Base-by-base conservation (phyloP, 1,140 invertebrate genomes). In the Aphaenogaster rudis region DNA sequence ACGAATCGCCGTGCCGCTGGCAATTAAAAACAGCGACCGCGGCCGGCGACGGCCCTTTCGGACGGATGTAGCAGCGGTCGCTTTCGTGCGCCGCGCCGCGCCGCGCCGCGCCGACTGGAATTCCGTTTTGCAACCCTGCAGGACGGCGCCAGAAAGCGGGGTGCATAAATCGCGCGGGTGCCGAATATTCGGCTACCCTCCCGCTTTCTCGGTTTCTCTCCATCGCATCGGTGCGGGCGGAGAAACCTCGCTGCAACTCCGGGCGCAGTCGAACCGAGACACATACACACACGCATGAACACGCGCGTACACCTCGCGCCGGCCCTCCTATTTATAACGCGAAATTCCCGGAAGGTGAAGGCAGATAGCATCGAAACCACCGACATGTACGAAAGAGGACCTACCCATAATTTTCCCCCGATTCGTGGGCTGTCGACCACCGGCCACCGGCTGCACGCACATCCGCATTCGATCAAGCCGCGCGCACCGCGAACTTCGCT, bases 391-490 rank as follows among this genome's bases (percentile, higher is more conserved):
- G 85, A 91, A 92, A 92, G 74, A 91, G 88, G 89, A 91, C 74
- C 80, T 92, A 88, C 87, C 88, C 87, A 90, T 91, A 92, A 92
- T 92, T 91, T 89, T 77, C 88, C 79, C 88, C 74, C 86, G 88
- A 92, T 91, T 92, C 88, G 80, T 88, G 78, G 78, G 69, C 64
- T 81, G 79, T 88, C 52, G 88, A 86, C 72, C 66, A 66, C 88
- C 69, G 69, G 52, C 61, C 79, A 81, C 67, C 82, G 79, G 69
- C 89, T 89, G 81, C 92, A 92, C 92, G 93, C 93, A 93, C 91
- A 91, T 92, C 91, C 93, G 88, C 91, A 87, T 93, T 92, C 92
- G 84, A 93, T 93, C 91, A 92, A 91, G 45, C 52, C 66, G 79
- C 80, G 80, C 33, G 61, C 33, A 42, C 71, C 72, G 66, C 89